A percentile compares a stretch with the other conserved stretches of the same genome.
Conservation (phyloP, 1,140 invertebrate genomes). For the Heliothis subflexa region DNA sequence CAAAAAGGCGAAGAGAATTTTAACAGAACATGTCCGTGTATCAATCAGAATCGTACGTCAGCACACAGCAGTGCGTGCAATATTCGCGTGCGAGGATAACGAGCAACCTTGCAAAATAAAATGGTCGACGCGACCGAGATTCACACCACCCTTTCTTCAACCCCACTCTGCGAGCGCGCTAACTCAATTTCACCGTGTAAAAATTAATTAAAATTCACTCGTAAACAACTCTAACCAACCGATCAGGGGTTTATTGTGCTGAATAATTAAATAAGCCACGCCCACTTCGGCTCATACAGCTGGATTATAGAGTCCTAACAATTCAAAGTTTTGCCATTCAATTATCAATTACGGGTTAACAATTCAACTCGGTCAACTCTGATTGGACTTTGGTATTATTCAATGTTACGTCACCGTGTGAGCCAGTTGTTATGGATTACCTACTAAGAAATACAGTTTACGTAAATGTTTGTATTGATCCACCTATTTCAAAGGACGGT, state of each 20-base stretch:
- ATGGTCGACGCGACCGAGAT: constrained; percentile 19
- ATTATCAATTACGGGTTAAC: constrained; percentile 78
- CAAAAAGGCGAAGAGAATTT: background rate
- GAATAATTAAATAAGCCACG: constrained; percentile 70
- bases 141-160: constrained; percentile 32
- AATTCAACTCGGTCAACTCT: constrained; percentile 61
- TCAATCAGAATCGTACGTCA: constrained; percentile 23
- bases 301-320: constrained; percentile 74
- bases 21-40: constrained; percentile 3
- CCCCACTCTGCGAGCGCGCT: constrained; percentile 22
- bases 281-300: constrained; percentile 53
- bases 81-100: constrained; percentile 19
- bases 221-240: constrained; percentile 51
- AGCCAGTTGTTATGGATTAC: constrained; percentile 20
- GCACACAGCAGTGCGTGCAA: constrained; percentile 16
- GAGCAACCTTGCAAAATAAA: constrained; percentile 41
- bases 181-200: constrained; percentile 42
- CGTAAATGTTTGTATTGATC: constrained; percentile 25
- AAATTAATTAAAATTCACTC: constrained; percentile 53
- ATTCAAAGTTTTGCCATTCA: constrained; percentile 75
- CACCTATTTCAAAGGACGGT: background rate
- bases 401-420: constrained; percentile 57
- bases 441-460: background rate
- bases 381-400: constrained; percentile 74
- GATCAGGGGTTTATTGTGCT: constrained; percentile 59